Percentiles rank a stretch among this genome's conserved stretches.
Conservation (phyloP, 2,113 vertebrate genomes). For the Stigmatopora nigra region DNA sequence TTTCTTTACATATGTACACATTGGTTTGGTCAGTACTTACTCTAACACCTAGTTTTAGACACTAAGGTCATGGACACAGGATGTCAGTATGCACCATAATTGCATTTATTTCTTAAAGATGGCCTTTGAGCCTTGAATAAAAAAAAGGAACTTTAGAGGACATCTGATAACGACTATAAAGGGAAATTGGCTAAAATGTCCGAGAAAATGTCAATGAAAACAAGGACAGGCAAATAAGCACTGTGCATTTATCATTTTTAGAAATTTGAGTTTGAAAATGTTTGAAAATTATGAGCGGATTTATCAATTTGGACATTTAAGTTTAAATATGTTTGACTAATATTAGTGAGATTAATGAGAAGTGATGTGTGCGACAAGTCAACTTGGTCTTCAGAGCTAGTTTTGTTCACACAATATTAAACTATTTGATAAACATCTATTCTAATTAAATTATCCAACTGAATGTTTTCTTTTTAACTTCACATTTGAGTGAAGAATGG, state of each 20-base stretch:
- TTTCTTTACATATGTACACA: conserved; percentile 10
- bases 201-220: background rate
- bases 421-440: background rate
- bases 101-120: background rate
- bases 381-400: background rate
- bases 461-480: background rate
- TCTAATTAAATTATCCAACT: background rate
- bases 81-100: background rate
- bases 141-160: background rate
- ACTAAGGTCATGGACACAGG: background rate
- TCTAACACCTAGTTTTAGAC: background rate
- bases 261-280: background rate
- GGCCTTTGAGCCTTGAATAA: background rate
- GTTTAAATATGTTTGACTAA: background rate
- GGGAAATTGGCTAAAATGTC: background rate
- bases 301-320: background rate
- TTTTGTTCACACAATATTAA: background rate
- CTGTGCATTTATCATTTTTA: background rate
- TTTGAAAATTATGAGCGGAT: background rate
- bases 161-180: background rate
- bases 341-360: background rate
- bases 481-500: conserved; percentile 2
- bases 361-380: background rate
- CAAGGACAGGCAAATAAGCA: background rate
- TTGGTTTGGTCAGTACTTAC: conserved; percentile 8